A percentile compares a stretch with the other conserved stretches of the same genome.
These are phyloP conservation scores for Orientallactaga bullata DNA, from an alignment of 2,113 vertebrate species.

Conservation along the genomic window DNA sequence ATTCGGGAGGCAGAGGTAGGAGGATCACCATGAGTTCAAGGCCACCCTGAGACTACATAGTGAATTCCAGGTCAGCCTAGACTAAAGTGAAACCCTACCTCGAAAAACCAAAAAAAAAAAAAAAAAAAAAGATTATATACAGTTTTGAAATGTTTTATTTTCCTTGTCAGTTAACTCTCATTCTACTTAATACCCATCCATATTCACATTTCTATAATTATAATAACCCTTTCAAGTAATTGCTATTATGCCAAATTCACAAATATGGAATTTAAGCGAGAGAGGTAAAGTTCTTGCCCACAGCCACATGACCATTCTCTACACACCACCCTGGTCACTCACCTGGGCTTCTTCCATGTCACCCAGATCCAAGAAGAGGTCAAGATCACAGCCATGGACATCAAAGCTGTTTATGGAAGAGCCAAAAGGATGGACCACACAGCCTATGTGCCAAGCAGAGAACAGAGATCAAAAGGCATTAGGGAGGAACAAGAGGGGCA, in stretches of 20 bases:
- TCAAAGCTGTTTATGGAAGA: slow-evolving; percentile 95
- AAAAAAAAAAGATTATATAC: background rate
- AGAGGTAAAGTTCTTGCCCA: background rate
- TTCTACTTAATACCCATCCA: background rate
- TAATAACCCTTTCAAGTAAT: background rate
- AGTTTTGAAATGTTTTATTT: background rate
- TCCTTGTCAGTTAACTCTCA: background rate
- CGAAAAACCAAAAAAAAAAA: too few species aligned
- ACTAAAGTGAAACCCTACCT: background rate
- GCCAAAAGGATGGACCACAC: slow-evolving; percentile 92
- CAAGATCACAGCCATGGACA: slow-evolving; percentile 93
- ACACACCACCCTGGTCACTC: slow-evolving; percentile 63
- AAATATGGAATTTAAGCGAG: background rate
- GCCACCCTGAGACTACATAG: too few species aligned
- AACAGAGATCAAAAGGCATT: background rate
- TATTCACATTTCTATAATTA: background rate
- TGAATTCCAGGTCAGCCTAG: background rate
- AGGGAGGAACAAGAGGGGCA: background rate
- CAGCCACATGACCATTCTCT: background rate
- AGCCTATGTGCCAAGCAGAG: slow-evolving; percentile 86
- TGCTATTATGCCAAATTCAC: background rate
- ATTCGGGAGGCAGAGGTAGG: too few species aligned
- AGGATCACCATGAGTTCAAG: too few species aligned
- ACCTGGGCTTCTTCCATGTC: slow-evolving; percentile 91
- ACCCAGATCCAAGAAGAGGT: slow-evolving; percentile 94